Conservation (phyloP, 2,888 invertebrate genomes). For the Tachina lurida region DNA sequence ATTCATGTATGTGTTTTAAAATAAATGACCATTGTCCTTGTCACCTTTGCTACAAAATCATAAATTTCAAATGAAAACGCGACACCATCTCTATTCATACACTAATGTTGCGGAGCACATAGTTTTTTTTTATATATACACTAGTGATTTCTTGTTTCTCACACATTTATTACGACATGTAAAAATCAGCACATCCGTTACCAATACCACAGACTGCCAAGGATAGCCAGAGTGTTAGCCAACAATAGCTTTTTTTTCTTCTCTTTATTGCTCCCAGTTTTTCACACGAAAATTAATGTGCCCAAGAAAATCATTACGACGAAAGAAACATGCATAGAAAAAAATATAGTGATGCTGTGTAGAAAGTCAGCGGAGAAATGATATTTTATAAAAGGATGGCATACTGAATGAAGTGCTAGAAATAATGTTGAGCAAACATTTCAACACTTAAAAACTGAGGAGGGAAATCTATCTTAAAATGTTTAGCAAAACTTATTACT, state of each 20-base stretch:
- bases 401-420: neutral
- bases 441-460: slow-evolving; percentile 38
- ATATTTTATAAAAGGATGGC: neutral
- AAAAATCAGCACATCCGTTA: slow-evolving; percentile 71
- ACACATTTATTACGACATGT: slow-evolving; percentile 65
- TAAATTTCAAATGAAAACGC: slow-evolving; percentile 77
- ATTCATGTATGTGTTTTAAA: slow-evolving; percentile 57
- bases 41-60: slow-evolving; percentile 74
- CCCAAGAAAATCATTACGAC: slow-evolving; percentile 60
- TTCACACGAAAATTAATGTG: slow-evolving; percentile 70
- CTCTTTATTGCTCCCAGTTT: neutral
- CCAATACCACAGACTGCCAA: slow-evolving; percentile 57
- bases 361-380: slow-evolving; percentile 16
- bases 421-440: slow-evolving; percentile 53
- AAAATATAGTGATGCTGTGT: neutral
- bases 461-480: neutral
- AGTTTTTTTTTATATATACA: slow-evolving; percentile 1
- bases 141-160: slow-evolving; percentile 33
- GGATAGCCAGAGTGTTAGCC: slow-evolving; percentile 58
- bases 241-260: slow-evolving; percentile 61
- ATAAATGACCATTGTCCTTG: slow-evolving; percentile 73
- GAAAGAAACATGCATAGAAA: slow-evolving; percentile 1
- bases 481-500: too few species aligned
- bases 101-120: slow-evolving; percentile 69
- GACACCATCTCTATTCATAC: slow-evolving; percentile 75